Percentiles rank a stretch among this genome's conserved stretches.
These are phyloP conservation scores for Narcine bancroftii DNA, from an alignment of 2,113 vertebrate species.

Conservation along the genomic window DNA sequence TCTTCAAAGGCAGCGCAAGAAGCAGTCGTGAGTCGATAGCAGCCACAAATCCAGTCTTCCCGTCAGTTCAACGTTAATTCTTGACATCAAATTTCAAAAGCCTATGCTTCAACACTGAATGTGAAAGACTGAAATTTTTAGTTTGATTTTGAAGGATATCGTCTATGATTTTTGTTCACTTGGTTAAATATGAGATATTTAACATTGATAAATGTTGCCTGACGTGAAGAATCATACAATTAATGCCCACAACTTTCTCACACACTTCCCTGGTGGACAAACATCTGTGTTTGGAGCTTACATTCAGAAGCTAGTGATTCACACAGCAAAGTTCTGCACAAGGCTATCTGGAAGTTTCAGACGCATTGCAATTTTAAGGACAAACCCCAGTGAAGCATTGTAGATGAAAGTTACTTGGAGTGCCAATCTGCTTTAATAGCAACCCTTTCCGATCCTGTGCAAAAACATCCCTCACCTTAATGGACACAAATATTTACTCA, in stretches of 20 bases:
- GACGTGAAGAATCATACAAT: neutral
- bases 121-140: too few species aligned
- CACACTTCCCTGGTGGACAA: too few species aligned
- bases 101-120: too few species aligned
- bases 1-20: too few species aligned
- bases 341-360: neutral
- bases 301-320: neutral
- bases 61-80: too few species aligned
- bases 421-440: neutral
- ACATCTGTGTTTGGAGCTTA: too few species aligned
- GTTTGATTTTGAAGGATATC: too few species aligned
- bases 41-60: too few species aligned
- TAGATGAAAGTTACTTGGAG: neutral
- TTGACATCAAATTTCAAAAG: too few species aligned
- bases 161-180: neutral
- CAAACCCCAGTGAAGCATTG: neutral
- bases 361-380: neutral
- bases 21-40: too few species aligned
- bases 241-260: neutral
- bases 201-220: neutral
- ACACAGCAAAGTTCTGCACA: neutral
- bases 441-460: neutral
- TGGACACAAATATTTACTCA: constrained; percentile 12
- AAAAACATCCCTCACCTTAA: neutral
- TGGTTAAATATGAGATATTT: neutral